Conservation (phyloP, 2,888 invertebrate species). For the Abrostola tripartita region DNA sequence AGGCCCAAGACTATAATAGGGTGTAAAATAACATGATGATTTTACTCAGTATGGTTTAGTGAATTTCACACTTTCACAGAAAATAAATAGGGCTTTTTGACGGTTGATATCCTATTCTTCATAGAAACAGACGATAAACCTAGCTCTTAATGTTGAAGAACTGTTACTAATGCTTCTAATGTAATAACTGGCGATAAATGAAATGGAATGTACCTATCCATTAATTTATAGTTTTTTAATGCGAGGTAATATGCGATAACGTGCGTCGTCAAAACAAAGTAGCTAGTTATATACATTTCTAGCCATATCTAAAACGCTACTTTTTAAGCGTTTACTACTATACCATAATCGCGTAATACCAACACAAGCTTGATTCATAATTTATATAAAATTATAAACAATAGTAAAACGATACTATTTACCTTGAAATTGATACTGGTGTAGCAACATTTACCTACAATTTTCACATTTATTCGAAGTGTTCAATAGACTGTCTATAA, state of each 20-base stretch:
- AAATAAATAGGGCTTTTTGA: too few species aligned
- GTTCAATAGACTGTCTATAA: neutral
- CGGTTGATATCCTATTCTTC: too few species aligned
- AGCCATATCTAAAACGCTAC: neutral
- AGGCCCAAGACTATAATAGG: too few species aligned
- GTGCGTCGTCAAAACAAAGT: neutral
- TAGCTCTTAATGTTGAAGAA: too few species aligned
- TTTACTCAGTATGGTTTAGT: too few species aligned
- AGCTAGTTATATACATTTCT: neutral
- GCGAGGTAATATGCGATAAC: neutral
- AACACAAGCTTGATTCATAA: neutral
- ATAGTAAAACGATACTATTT: conserved; percentile 25
- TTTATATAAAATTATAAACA: conserved; percentile 6
- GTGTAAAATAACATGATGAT: too few species aligned
- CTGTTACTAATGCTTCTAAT: too few species aligned
- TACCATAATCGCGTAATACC: neutral
- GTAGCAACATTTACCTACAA: conserved; percentile 18
- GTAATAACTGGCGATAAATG: too few species aligned
- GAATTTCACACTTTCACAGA: too few species aligned
- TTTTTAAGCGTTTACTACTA: neutral
- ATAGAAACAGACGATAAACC: too few species aligned
- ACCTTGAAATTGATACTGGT: conserved; percentile 35
- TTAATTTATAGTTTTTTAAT: too few species aligned
- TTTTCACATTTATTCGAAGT: conserved; percentile 25
- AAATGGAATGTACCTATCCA: too few species aligned